Evolutionary conservation across 2,113 vertebrate genomes (phyloP).

Genomic region (Rhea americana): DNA sequence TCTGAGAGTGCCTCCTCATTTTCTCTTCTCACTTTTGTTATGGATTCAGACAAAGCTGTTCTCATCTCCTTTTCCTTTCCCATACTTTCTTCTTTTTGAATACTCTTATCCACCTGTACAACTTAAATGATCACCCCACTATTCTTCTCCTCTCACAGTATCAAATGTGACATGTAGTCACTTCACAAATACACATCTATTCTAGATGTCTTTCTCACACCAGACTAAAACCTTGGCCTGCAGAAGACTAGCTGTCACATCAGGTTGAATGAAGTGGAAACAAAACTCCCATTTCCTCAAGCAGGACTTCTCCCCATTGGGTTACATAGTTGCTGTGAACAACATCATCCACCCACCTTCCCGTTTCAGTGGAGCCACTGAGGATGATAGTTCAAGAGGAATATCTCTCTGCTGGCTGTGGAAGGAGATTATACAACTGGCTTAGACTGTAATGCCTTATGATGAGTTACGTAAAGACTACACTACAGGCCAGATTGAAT

Average conservation of each 20-base stretch:
- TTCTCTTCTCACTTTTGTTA: accelerated
- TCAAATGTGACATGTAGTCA: neutral
- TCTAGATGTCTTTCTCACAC: neutral
- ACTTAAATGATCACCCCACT: accelerated
- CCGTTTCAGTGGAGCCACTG: neutral
- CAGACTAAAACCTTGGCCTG: neutral
- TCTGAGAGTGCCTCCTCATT: accelerated
- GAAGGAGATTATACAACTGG: neutral
- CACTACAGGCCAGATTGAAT: neutral
- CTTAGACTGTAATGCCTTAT: neutral
- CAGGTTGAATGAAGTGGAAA: neutral
- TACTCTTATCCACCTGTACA: neutral
- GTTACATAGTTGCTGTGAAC: neutral
- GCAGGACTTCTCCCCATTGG: neutral
- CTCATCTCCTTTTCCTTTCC: neutral
- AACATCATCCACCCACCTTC: neutral
- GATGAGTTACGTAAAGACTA: neutral
- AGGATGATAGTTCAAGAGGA: neutral
- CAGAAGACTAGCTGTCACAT: neutral
- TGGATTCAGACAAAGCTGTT: accelerated
- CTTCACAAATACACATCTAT: neutral
- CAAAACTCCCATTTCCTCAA: neutral
- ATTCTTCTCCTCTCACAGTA: neutral
- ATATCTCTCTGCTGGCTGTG: neutral
- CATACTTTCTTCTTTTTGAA: neutral